Conservation (phyloP, 2,797 vertebrate genomes). For the Dromococcyx pavoninus region DNA sequence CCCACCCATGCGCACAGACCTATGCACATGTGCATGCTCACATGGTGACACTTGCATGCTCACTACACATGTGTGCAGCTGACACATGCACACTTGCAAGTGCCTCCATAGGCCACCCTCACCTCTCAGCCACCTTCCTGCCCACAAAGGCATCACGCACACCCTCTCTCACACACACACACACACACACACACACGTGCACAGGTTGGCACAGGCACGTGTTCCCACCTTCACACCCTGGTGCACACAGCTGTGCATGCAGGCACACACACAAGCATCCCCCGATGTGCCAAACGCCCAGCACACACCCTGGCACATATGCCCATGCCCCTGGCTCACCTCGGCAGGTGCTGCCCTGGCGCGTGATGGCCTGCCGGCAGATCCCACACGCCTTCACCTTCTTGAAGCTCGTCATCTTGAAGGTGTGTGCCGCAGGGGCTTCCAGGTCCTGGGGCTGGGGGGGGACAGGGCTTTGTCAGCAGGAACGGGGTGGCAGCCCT, state of each 20-base stretch:
- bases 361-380: slow-evolving; percentile 89
- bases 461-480: not conserved
- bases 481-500: not conserved
- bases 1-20: rapidly evolving
- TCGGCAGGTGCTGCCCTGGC: slow-evolving; percentile 92
- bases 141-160: not conserved
- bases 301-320: rapidly evolving
- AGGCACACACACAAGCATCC: rapidly evolving
- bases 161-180: no score
- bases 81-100: rapidly evolving
- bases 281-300: rapidly evolving
- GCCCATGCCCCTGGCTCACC: slow-evolving; percentile 74
- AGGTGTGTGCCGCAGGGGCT: slow-evolving; percentile 86
- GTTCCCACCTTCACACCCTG: not conserved
- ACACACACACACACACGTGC: rapidly evolving
- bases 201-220: rapidly evolving
- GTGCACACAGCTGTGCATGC: rapidly evolving
- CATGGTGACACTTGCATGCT: rapidly evolving
- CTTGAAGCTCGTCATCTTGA: slow-evolving; percentile 94
- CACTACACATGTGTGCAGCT: rapidly evolving
- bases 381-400: slow-evolving; percentile 91
- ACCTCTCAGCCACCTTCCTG: not conserved
- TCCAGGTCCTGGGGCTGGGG: slow-evolving; percentile 91
- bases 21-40: rapidly evolving
- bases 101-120: not conserved